Conservation (phyloP, 2,797 vertebrate genomes). For the Acanthurus lineatus region DNA sequence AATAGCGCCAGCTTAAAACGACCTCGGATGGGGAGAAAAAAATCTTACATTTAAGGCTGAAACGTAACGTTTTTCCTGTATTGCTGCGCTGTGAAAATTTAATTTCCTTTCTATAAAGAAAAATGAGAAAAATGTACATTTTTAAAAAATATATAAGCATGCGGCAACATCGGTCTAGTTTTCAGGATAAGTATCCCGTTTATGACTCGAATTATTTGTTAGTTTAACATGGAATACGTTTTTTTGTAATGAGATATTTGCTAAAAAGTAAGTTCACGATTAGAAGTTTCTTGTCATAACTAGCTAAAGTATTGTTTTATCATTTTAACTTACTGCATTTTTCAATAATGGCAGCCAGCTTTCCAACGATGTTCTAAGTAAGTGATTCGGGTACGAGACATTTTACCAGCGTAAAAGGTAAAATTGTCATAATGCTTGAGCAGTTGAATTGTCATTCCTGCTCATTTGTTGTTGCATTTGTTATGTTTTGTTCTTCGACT, state of each 20-base stretch:
- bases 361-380: not conserved
- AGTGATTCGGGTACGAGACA: too few species aligned
- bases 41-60: not conserved
- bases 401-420: too few species aligned
- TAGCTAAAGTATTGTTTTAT: not conserved
- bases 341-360: not conserved
- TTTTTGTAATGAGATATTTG: not conserved
- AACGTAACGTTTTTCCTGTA: too few species aligned
- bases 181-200: not conserved
- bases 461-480: too few species aligned
- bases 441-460: too few species aligned
- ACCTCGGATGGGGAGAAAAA: not conserved
- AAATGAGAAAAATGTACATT: not conserved
- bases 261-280: not conserved
- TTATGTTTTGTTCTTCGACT: too few species aligned
- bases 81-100: not conserved
- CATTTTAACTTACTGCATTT: not conserved
- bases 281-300: not conserved
- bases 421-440: too few species aligned
- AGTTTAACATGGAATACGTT: not conserved
- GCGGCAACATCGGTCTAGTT: not conserved
- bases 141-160: not conserved
- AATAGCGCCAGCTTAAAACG: constrained; percentile 6
- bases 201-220: not conserved
- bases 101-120: not conserved